These are phyloP conservation scores for Ypsolopha scabrella DNA, from an alignment of 2,888 invertebrate genomes.

Conservation along the genomic window DNA sequence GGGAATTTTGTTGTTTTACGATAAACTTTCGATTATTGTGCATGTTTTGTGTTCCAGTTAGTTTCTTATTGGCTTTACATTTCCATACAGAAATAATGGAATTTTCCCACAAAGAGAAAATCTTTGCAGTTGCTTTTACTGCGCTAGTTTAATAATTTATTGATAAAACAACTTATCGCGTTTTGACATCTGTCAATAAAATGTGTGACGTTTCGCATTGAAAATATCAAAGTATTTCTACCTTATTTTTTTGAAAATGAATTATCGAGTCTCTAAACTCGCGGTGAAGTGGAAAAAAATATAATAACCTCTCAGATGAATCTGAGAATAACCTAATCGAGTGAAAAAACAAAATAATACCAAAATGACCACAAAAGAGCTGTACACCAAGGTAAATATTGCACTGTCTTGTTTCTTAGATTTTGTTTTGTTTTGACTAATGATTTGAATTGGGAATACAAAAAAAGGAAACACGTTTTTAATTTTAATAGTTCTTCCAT, in stretches of 20 bases:
- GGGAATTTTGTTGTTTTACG: constrained; percentile 40
- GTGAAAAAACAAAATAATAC: constrained; percentile 10
- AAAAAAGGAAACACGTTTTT: no score
- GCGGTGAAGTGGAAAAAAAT: constrained; percentile 39
- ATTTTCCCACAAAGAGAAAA: constrained; percentile 15
- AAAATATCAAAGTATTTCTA: constrained; percentile 47
- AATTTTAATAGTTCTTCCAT: no score
- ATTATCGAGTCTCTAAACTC: constrained; percentile 37
- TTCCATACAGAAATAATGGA: constrained; percentile 29
- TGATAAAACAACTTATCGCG: constrained; percentile 37
- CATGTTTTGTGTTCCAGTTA: constrained; percentile 31
- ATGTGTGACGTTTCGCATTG: constrained; percentile 58
- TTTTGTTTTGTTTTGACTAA: constrained; percentile 9
- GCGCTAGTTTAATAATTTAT: not conserved
- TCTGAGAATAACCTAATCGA: not conserved
- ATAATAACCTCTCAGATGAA: not conserved
- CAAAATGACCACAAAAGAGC: constrained; percentile 66
- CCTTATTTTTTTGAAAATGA: constrained; percentile 52
- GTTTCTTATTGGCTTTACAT: constrained; percentile 33
- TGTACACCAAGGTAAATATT: constrained; percentile 60
- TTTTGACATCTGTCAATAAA: constrained; percentile 46
- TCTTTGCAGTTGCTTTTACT: constrained; percentile 4
- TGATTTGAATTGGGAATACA: not conserved
- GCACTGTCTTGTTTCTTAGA: not conserved
- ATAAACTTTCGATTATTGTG: constrained; percentile 49